Evolutionary conservation across 2,113 vertebrate species (phyloP).

Genomic region (Rynchops niger): DNA sequence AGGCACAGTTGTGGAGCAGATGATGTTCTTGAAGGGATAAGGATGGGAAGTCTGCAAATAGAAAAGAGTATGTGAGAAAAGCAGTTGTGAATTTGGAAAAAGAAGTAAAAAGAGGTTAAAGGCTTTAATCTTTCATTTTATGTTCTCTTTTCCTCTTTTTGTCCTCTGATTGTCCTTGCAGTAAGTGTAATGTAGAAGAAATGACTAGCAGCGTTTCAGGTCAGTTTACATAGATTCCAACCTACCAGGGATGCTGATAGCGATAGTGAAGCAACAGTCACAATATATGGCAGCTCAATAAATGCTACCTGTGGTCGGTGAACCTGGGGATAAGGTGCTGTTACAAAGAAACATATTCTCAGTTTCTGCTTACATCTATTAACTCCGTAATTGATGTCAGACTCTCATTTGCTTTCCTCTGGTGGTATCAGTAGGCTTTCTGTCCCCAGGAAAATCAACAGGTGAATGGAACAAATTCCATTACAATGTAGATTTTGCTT

Average conservation of each 20-base stretch:
- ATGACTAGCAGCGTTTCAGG: not conserved
- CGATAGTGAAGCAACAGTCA: no score
- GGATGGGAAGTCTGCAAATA: not conserved
- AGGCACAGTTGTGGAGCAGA: not conserved
- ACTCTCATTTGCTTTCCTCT: not conserved
- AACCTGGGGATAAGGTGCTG: not conserved
- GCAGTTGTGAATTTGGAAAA: not conserved
- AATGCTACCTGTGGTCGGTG: not conserved
- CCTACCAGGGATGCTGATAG: not conserved
- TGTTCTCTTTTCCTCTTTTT: not conserved
- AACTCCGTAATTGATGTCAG: not conserved
- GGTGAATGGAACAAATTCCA: not conserved
- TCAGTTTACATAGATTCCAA: not conserved
- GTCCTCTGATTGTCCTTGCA: not conserved
- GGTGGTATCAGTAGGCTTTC: not conserved
- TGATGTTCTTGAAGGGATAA: not conserved
- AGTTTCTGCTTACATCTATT: not conserved
- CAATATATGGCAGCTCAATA: not conserved
- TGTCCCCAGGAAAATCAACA: not conserved
- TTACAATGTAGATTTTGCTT: not conserved
- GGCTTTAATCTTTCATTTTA: not conserved
- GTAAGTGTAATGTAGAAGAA: not conserved
- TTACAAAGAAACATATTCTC: not conserved
- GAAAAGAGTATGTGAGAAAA: not conserved
- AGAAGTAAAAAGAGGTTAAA: not conserved